These are phyloP conservation scores for Lepidochitona cinerea DNA, from an alignment of 2,888 invertebrate species.

Conservation along the genomic window DNA sequence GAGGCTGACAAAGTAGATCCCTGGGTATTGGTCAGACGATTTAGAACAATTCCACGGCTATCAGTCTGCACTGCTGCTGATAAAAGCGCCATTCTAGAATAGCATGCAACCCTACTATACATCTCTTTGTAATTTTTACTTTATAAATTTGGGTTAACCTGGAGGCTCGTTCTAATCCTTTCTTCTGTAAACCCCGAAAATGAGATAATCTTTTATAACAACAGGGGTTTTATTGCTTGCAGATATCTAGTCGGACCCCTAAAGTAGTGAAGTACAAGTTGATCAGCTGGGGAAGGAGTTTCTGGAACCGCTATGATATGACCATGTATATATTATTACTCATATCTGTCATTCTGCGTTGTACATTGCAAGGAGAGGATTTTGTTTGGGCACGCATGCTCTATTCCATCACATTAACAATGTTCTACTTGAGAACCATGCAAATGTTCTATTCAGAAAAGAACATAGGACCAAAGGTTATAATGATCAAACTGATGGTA, in stretches of 20 bases:
- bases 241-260: constrained; percentile 59
- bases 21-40: no score
- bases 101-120: no score
- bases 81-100: no score
- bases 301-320: constrained; percentile 68
- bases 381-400: constrained; percentile 59
- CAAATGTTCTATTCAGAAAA: constrained; percentile 66
- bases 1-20: no score
- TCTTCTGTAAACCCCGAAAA: no score
- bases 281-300: constrained; percentile 54
- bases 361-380: constrained; percentile 34
- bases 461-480: constrained; percentile 70
- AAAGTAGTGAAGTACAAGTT: constrained; percentile 54
- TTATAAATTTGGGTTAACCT: no score
- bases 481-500: constrained; percentile 70
- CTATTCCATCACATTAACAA: constrained; percentile 63
- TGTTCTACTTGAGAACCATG: constrained; percentile 67
- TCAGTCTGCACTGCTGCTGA: no score
- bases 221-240: constrained; percentile 17
- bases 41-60: no score
- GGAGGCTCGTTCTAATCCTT: no score
- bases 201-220: no score
- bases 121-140: no score
- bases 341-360: constrained; percentile 60
- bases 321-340: constrained; percentile 59